A percentile compares a stretch with the other conserved stretches of the same genome.
phyloP scores from a whole-genome alignment of 1,140 invertebrate genomes.

The Tribolium castaneum region DNA sequence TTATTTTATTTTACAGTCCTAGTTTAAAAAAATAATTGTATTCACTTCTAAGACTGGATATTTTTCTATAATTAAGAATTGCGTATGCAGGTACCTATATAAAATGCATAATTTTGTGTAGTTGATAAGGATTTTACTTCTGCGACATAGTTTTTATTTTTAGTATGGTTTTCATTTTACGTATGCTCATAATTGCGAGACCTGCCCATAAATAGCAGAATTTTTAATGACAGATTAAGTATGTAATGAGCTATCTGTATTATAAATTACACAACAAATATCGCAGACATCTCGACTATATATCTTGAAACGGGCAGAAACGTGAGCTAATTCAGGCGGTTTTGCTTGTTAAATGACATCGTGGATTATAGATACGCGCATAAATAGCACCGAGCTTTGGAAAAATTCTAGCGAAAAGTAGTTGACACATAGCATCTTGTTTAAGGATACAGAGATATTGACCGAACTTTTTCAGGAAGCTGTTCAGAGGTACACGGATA shows the following conservation, averaged over 20 bases:
- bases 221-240: slow-evolving; percentile 27
- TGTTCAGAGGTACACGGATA: slow-evolving; percentile 69
- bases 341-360: slow-evolving; percentile 38
- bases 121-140: too few relatives aligned
- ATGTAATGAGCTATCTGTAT: slow-evolving; percentile 40
- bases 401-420: neutral
- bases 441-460: neutral
- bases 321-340: slow-evolving; percentile 40
- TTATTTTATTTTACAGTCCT: neutral
- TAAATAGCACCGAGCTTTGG: slow-evolving; percentile 4
- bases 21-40: too few relatives aligned
- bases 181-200: neutral
- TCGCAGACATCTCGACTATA: slow-evolving; percentile 22
- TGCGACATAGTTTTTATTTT: neutral
- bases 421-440: neutral
- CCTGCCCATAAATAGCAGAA: neutral
- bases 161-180: neutral
- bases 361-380: slow-evolving; percentile 35
- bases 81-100: too few relatives aligned
- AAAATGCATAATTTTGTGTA: too few relatives aligned
- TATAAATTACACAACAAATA: slow-evolving; percentile 41
- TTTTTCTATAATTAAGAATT: too few relatives aligned
- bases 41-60: too few relatives aligned
- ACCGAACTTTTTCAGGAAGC: slow-evolving; percentile 64
- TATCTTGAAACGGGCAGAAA: slow-evolving; percentile 37